phyloP scores from a whole-genome alignment of 2,797 vertebrate species.

The Neostethus bicornis region DNA sequence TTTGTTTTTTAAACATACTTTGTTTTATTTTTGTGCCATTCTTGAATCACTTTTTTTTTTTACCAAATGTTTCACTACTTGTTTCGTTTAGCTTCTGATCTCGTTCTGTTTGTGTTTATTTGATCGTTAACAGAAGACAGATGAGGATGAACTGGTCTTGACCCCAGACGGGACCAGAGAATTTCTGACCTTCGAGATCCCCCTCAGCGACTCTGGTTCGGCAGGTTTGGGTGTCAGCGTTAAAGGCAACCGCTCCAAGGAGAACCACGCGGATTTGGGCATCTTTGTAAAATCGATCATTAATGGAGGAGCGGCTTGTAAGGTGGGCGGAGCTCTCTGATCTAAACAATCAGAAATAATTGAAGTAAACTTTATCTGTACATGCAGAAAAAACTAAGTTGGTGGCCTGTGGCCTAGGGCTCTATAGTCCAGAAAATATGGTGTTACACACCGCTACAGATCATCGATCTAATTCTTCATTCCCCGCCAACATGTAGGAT shows the following conservation, averaged over 20 bases:
- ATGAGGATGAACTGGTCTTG: constrained; percentile 91
- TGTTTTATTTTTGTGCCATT: too few relatives aligned
- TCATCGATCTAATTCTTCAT: neutral
- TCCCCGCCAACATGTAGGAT: constrained; percentile 78
- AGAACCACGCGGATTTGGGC: constrained; percentile 94
- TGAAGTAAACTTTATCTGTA: neutral
- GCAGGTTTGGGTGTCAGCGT: constrained; percentile 96
- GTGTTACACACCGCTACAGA: neutral
- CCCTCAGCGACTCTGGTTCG: constrained; percentile 94
- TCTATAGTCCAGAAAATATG: too few relatives aligned
- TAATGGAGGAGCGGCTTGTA: constrained; percentile 95
- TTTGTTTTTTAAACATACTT: too few relatives aligned
- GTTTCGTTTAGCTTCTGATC: neutral
- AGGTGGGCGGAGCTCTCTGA: constrained; percentile 72
- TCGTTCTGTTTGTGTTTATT: neutral
- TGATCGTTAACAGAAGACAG: constrained; percentile 77
- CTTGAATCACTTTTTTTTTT: too few relatives aligned
- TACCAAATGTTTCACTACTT: neutral
- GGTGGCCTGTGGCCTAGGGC: too few relatives aligned
- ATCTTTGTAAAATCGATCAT: constrained; percentile 99
- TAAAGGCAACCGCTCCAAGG: constrained; percentile 96
- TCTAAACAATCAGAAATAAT: neutral
- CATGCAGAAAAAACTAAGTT: too few relatives aligned
- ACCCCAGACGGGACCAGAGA: constrained; percentile 94
- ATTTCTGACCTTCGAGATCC: constrained; percentile 96